Percentiles rank a stretch among this genome's conserved stretches.
Conservation (phyloP, 2,113 vertebrate species). For the Strix aluco region DNA sequence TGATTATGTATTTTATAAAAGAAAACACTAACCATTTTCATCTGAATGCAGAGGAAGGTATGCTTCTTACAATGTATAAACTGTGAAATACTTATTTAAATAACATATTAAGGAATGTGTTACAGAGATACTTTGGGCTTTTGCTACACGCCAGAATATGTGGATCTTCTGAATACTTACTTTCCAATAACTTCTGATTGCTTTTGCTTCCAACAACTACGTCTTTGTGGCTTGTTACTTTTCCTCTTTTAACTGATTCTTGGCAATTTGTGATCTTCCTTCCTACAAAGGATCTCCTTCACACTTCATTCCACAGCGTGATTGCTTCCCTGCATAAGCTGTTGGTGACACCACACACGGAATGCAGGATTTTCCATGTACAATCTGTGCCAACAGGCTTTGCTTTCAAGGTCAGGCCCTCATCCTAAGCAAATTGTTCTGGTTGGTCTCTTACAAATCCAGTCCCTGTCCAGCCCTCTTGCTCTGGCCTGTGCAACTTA, state of each 20-base stretch:
- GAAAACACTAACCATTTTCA: not conserved
- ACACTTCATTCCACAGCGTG: not conserved
- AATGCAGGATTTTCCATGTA: not conserved
- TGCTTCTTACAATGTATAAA: not conserved
- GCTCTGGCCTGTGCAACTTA: not conserved
- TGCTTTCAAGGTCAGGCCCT: not conserved
- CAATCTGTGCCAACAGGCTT: not conserved
- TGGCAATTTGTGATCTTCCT: not conserved
- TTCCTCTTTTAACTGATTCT: not conserved
- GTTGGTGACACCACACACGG: not conserved
- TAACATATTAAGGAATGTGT: not conserved
- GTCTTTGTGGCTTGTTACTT: not conserved
- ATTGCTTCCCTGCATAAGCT: not conserved
- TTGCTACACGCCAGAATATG: not conserved
- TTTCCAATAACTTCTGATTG: not conserved
- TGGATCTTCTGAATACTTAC: not conserved
- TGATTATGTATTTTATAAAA: not conserved
- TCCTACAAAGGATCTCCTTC: not conserved
- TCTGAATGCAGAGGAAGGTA: not conserved
- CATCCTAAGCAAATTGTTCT: not conserved
- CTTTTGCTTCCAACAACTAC: not conserved
- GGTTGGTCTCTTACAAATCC: not conserved
- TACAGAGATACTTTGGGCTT: not conserved
- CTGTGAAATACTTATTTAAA: not conserved
- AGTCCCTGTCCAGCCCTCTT: not conserved